Evolutionary conservation across 2,888 invertebrate species (phyloP).

Genomic region (Drosophila acutilabella): DNA sequence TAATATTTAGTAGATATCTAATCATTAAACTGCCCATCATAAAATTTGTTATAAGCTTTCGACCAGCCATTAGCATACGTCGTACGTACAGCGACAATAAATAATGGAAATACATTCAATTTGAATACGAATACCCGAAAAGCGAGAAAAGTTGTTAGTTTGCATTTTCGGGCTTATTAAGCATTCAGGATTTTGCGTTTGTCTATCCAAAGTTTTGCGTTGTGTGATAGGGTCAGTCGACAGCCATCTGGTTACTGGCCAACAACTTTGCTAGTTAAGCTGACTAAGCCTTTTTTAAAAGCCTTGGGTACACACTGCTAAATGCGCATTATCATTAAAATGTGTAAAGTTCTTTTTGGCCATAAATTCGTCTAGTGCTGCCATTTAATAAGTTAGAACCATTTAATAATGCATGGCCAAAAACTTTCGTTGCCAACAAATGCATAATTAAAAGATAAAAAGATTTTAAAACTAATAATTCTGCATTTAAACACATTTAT

Average conservation of each 20-base stretch:
- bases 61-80: neutral
- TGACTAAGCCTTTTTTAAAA: conserved; percentile 79
- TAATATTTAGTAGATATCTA: conserved; percentile 7
- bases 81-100: conserved; percentile 7
- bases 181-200: conserved; percentile 74
- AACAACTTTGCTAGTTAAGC: conserved; percentile 76
- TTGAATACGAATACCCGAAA: conserved; percentile 6
- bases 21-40: conserved; percentile 6
- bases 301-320: conserved; percentile 77
- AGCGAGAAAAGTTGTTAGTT: conserved; percentile 22
- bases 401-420: conserved; percentile 72
- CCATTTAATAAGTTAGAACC: conserved; percentile 54
- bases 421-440: conserved; percentile 52
- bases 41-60: conserved; percentile 2
- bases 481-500: conserved; percentile 59
- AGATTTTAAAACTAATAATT: conserved; percentile 26
- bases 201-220: conserved; percentile 48
- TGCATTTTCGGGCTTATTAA: conserved; percentile 63
- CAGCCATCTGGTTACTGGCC: conserved; percentile 25
- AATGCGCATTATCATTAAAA: conserved; percentile 82
- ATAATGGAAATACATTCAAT: conserved; percentile 9
- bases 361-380: conserved; percentile 66
- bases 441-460: conserved; percentile 36
- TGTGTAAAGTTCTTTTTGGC: conserved; percentile 69
- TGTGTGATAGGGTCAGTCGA: conserved; percentile 44